Evolutionary conservation across 2,888 invertebrate species (phyloP).

Genomic region (Gastracanthus pulcherrimus): DNA sequence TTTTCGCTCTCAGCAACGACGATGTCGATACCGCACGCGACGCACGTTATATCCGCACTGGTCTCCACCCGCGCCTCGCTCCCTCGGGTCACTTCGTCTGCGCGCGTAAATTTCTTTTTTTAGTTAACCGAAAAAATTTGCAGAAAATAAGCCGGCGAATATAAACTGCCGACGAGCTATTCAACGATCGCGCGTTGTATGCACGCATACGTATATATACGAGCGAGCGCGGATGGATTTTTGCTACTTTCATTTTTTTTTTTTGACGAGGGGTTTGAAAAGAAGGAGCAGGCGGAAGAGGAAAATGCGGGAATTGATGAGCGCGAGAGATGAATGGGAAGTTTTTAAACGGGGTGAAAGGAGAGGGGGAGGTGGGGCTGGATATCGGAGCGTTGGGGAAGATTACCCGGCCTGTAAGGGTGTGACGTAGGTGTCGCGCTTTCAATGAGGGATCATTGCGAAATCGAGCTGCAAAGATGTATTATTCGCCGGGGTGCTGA

Average conservation of each 20-base stretch:
- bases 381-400: too few species aligned
- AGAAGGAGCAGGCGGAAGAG: not conserved
- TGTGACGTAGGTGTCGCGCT: not conserved
- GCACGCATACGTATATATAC: not conserved
- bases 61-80: not conserved
- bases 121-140: not conserved
- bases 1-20: too few species aligned
- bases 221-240: not conserved
- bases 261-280: too few species aligned
- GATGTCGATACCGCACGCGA: not conserved
- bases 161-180: not conserved
- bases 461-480: not conserved
- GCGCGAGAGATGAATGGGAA: conserved; percentile 18
- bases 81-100: not conserved
- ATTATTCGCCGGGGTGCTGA: not conserved
- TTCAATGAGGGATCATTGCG: not conserved
- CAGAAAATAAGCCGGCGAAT: not conserved
- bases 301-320: conserved; percentile 26
- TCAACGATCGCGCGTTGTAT: not conserved
- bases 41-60: not conserved
- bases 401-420: too few species aligned
- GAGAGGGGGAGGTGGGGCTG: not conserved
- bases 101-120: not conserved
- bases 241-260: too few species aligned
- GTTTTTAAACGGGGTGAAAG: conserved; percentile 26